Percentiles rank a stretch among this genome's conserved stretches.
These are phyloP conservation scores for Ceraclea dissimilis DNA, from an alignment of 2,888 invertebrate genomes.

Conservation along the genomic window DNA sequence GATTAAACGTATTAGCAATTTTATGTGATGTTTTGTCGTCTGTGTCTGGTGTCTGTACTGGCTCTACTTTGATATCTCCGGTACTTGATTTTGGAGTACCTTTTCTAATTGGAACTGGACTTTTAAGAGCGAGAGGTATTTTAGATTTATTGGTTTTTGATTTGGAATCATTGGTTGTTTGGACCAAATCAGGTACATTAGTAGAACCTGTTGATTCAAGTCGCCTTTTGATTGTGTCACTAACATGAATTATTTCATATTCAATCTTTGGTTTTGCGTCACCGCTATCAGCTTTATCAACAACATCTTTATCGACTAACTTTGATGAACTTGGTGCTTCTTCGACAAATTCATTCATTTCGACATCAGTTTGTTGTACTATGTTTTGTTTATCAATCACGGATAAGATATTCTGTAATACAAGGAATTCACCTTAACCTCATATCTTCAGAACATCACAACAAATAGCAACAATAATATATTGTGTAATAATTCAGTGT, in stretches of 20 bases:
- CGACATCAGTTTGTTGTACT: constrained; percentile 7
- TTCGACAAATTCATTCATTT: constrained; percentile 11
- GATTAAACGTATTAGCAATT: constrained; percentile 53
- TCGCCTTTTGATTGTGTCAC: constrained; percentile 56
- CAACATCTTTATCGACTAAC: not conserved
- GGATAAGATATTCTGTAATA: constrained; percentile 16
- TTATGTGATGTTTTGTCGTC: constrained; percentile 33
- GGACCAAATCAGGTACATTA: constrained; percentile 37
- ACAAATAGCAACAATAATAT: not conserved
- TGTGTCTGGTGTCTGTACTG: constrained; percentile 4
- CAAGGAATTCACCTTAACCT: constrained; percentile 15
- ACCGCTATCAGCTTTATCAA: not conserved
- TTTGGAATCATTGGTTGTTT: constrained; percentile 32
- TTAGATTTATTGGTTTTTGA: constrained; percentile 37
- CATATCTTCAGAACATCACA: not conserved
- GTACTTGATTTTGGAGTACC: constrained; percentile 34
- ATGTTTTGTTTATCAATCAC: constrained; percentile 7
- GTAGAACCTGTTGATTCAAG: constrained; percentile 41
- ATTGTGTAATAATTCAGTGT: not conserved
- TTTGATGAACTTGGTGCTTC: constrained; percentile 9
- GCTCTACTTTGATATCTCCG: constrained; percentile 27
- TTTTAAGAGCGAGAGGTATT: constrained; percentile 41
- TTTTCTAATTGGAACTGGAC: constrained; percentile 39
- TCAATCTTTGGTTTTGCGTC: constrained; percentile 31
- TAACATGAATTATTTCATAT: constrained; percentile 52